Base-by-base conservation (phyloP, 2,888 invertebrate genomes). In the Cerastoderma edule region DNA sequence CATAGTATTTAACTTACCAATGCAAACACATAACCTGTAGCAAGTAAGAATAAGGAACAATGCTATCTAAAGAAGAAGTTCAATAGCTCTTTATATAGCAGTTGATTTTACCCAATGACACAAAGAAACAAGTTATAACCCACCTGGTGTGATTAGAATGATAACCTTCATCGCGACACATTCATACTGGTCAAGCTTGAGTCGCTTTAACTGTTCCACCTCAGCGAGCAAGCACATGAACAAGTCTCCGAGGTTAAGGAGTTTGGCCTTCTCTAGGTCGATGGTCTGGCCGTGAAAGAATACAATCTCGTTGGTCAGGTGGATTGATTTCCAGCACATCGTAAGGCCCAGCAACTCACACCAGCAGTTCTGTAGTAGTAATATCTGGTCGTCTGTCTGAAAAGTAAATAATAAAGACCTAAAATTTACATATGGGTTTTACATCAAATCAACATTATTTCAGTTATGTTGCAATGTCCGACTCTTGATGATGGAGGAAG, bases 351-450 rank as follows among this genome's bases (percentile, higher is more conserved):
- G 85, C 50, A 93, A 84, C 72, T 93, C 92, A 93, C 98, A 98
- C 99, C 99, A 99, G 80, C 98, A 98, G 93, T 99, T 99, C 91
- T 99, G 98, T 85, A 99, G 95, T 90, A 99, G 94, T 91, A 98
- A 96, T 90, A 98, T 99, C 94, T 99, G 99, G 94, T 99, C 99
- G 94, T 99, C 99, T 93, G 98, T 98, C 97, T 97, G 93, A 28
- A 77, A 79, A 65, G 50, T 1, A 63, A 28, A 39, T 2, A 27
- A 54, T 54, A 6, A 6, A 50, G n/a, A n/a, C n/a, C n/a, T n/a
- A n/a, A n/a, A n/a, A n/a, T n/a, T n/a, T n/a, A n/a, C n/a, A n/a
- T n/a, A n/a, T n/a, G n/a, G n/a, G n/a, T n/a, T n/a, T n/a, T n/a
- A n/a, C n/a, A n/a, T n/a, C n/a, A n/a, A n/a, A n/a, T n/a, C n/a